phyloP scores from a whole-genome alignment of 2,797 vertebrate genomes.

The Meda fulgida region DNA sequence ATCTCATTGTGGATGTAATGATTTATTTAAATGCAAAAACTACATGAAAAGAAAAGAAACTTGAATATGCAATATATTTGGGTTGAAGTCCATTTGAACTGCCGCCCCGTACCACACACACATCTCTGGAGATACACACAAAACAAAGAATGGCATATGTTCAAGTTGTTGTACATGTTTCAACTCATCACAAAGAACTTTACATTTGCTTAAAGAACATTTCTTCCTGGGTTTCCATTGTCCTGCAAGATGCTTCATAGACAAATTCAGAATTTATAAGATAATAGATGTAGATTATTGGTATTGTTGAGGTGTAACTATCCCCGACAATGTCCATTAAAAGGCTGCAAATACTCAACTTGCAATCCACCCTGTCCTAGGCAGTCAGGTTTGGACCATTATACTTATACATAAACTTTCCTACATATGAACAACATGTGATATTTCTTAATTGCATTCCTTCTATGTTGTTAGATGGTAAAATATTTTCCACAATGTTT shows the following conservation, averaged over 20 bases:
- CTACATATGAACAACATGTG: constrained; percentile 35
- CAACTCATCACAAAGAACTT: constrained; percentile 15
- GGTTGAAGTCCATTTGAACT: constrained; percentile 70
- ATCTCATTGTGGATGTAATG: constrained; percentile 68
- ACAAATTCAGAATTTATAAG: constrained; percentile 40
- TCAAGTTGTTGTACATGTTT: constrained; percentile 11
- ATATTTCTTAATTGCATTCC: constrained; percentile 46
- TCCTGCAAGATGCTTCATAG: constrained; percentile 21
- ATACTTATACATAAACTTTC: constrained; percentile 35
- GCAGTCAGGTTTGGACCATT: constrained; percentile 43
- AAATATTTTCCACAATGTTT: constrained; percentile 39
- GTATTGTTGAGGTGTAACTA: constrained; percentile 37
- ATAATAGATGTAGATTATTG: constrained; percentile 38
- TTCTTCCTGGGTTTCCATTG: constrained; percentile 25
- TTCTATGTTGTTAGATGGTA: constrained; percentile 51
- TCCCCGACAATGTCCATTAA: constrained; percentile 26
- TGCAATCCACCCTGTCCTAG: constrained; percentile 26
- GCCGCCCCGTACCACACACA: constrained; percentile 68
- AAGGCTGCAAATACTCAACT: constrained; percentile 36
- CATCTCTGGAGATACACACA: constrained; percentile 61
- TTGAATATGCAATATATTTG: constrained; percentile 80
- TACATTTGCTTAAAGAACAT: constrained; percentile 45
- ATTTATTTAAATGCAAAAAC: constrained; percentile 80
- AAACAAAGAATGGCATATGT: constrained; percentile 47
- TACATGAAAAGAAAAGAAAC: constrained; percentile 70